Conservation (phyloP, 2,113 vertebrate genomes). For the Ameiurus melas region DNA sequence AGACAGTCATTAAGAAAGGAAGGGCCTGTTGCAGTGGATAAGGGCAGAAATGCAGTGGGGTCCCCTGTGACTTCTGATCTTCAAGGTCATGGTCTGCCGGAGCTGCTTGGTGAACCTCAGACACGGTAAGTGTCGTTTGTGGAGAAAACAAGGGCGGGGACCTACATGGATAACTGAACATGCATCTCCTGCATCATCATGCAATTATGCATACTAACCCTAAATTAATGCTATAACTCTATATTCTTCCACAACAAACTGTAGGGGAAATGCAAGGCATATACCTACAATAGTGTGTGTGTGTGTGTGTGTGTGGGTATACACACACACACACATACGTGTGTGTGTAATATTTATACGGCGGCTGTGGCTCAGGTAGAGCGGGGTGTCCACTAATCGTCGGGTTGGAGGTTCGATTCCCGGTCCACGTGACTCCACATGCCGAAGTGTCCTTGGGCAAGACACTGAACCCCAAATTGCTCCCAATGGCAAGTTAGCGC, state of each 20-base stretch:
- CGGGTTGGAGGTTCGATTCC: too few species aligned
- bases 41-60: conserved; percentile 72
- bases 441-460: too few species aligned
- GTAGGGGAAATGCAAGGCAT: neutral
- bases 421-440: too few species aligned
- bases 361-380: too few species aligned
- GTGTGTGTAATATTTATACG: too few species aligned
- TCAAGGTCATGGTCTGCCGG: conserved; percentile 72
- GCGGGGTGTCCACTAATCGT: too few species aligned
- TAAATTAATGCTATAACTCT: conserved; percentile 56
- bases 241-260: neutral
- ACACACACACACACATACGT: too few species aligned
- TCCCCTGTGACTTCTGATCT: conserved; percentile 76
- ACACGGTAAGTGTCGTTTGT: conserved; percentile 81
- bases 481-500: too few species aligned
- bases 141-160: neutral
- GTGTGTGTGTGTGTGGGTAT: too few species aligned
- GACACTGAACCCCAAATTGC: too few species aligned
- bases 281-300: neutral
- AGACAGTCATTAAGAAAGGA: conserved; percentile 93
- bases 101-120: conserved; percentile 79
- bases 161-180: neutral
- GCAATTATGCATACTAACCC: conserved; percentile 59
- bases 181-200: neutral
- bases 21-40: conserved; percentile 73